Conservation (phyloP, 2,888 invertebrate genomes). For the Hybos culiciformis region DNA sequence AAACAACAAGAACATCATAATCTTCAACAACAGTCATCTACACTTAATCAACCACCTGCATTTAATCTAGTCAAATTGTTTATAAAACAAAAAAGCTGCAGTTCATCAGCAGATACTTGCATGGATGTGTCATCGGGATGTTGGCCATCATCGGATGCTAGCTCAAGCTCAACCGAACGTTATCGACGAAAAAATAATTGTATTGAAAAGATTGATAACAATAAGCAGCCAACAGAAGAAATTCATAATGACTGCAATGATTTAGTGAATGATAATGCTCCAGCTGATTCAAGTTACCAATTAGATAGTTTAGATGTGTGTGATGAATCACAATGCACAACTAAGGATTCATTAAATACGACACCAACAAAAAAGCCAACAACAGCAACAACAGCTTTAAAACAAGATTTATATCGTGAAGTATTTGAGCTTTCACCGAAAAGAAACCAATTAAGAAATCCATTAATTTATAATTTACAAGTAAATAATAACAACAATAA, state of each 20-base stretch:
- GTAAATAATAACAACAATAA: constrained; percentile 25
- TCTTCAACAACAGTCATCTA: constrained; percentile 23
- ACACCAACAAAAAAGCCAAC: constrained; percentile 15
- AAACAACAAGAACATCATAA: constrained; percentile 1
- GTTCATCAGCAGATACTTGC: constrained; percentile 62
- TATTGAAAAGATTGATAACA: constrained; percentile 36
- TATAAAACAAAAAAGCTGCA: constrained; percentile 83
- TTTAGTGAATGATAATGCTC: neutral
- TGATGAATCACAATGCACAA: constrained; percentile 16
- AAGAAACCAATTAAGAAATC: constrained; percentile 22
- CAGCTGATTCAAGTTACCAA: constrained; percentile 25
- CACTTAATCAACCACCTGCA: constrained; percentile 49
- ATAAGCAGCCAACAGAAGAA: constrained; percentile 35
- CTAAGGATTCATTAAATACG: constrained; percentile 7
- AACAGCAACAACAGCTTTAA: constrained; percentile 12
- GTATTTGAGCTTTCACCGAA: constrained; percentile 27
- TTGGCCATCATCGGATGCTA: constrained; percentile 46
- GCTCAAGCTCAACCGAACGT: constrained; percentile 30
- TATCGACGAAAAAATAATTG: constrained; percentile 20
- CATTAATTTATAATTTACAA: constrained; percentile 29
- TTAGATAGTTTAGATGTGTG: constrained; percentile 24
- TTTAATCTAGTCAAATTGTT: constrained; percentile 76
- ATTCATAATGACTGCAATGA: constrained; percentile 13
- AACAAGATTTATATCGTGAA: constrained; percentile 20
- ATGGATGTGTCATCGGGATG: constrained; percentile 71